These are phyloP conservation scores for Rotaria socialis DNA, from an alignment of 2,888 invertebrate genomes.

Conservation along the genomic window DNA sequence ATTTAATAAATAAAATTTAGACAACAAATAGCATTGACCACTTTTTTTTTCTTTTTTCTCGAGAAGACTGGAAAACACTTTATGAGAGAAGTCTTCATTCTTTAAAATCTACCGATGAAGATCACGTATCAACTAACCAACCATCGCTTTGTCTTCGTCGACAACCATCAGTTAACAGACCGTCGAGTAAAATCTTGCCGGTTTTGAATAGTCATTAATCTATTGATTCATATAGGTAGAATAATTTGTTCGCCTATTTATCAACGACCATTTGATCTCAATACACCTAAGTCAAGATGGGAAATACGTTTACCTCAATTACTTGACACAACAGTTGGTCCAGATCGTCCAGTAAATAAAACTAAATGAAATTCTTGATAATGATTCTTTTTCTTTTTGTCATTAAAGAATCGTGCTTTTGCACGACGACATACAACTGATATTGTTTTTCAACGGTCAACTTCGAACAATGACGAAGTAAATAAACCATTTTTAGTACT, in stretches of 20 bases:
- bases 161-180: neutral
- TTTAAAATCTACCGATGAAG: neutral
- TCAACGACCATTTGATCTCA: neutral
- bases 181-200: neutral
- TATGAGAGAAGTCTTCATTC: neutral
- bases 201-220: neutral
- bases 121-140: neutral
- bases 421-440: constrained; percentile 9
- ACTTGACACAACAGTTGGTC: constrained; percentile 4
- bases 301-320: constrained; percentile 20
- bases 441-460: neutral
- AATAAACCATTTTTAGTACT: neutral
- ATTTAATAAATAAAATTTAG: neutral
- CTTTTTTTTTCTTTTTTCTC: neutral
- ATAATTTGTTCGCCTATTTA: neutral
- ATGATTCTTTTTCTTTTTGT: neutral
- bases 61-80: neutral
- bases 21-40: no score
- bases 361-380: no score
- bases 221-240: neutral
- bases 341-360: constrained; percentile 12
- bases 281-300: neutral
- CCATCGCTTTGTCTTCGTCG: neutral
- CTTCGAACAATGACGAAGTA: neutral
- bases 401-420: neutral